These are phyloP conservation scores for Spilogale gracilis DNA, from an alignment of 2,113 vertebrate species.

Conservation along the genomic window DNA sequence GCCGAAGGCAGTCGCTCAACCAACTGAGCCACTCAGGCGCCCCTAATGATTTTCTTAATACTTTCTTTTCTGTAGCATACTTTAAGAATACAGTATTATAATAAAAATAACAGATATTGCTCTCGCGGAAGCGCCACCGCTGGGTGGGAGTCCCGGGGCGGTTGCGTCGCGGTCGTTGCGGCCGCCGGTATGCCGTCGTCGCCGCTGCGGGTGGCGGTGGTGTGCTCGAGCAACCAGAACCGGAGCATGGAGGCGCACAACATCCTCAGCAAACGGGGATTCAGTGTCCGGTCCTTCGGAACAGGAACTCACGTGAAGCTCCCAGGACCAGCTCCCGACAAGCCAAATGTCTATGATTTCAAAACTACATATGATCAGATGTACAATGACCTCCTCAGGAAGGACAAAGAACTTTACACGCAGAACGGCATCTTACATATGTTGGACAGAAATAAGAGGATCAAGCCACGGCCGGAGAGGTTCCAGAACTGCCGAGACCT, in stretches of 20 bases:
- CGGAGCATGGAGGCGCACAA: conserved; percentile 99
- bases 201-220: conserved; percentile 95
- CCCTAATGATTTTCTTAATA: not conserved
- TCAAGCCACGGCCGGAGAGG: conserved; percentile 96
- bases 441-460: conserved; percentile 99
- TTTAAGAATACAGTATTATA: not conserved
- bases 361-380: conserved; percentile 99
- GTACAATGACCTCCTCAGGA: conserved; percentile 99
- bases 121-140: conserved; percentile 64
- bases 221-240: conserved; percentile 99
- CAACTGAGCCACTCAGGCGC: no score
- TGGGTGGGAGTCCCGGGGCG: conserved; percentile 45
- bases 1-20: no score
- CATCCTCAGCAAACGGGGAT: conserved; percentile 98
- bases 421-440: conserved; percentile 99
- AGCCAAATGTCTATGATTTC: conserved; percentile 99
- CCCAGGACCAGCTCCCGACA: conserved; percentile 98
- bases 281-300: conserved; percentile 98
- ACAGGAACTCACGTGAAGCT: conserved; percentile 98
- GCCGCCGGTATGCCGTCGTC: conserved; percentile 55
- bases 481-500: conserved; percentile 98
- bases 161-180: not conserved
- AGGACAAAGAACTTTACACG: conserved; percentile 99
- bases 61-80: not conserved
- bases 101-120: conserved; percentile 84